These are phyloP conservation scores for Notiomystis cincta DNA, from an alignment of 2,113 vertebrate species.

Conservation along the genomic window DNA sequence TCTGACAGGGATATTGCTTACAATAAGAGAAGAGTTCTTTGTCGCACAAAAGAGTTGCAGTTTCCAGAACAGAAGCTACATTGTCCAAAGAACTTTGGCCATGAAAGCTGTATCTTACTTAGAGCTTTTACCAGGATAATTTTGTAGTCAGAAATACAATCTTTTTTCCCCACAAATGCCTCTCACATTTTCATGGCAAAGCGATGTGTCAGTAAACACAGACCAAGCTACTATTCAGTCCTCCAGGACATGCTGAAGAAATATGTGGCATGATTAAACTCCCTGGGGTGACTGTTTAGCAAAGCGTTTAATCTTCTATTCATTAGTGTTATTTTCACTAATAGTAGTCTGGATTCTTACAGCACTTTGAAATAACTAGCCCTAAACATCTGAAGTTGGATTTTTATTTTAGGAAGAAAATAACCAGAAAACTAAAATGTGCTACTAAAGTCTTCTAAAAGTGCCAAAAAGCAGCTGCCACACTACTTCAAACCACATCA, in stretches of 20 bases:
- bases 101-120: neutral
- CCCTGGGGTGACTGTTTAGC: neutral
- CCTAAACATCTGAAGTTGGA: neutral
- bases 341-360: neutral
- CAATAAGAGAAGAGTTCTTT: neutral
- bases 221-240: neutral
- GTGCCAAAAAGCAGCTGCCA: constrained; percentile 20
- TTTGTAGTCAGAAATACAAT: constrained; percentile 8
- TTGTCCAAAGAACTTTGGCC: neutral
- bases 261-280: neutral
- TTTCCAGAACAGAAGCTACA: neutral
- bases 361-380: neutral
- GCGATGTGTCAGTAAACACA: neutral
- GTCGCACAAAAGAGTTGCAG: neutral
- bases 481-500: constrained; percentile 1
- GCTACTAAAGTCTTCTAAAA: neutral
- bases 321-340: constrained; percentile 2
- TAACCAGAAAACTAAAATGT: neutral
- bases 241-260: constrained; percentile 12
- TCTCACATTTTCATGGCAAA: neutral
- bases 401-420: neutral
- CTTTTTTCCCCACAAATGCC: neutral
- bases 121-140: neutral
- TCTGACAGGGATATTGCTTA: neutral
- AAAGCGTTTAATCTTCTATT: constrained; percentile 8